Evolutionary conservation across 2,797 vertebrate genomes (phyloP).

Genomic region (Xenops minutus): DNA sequence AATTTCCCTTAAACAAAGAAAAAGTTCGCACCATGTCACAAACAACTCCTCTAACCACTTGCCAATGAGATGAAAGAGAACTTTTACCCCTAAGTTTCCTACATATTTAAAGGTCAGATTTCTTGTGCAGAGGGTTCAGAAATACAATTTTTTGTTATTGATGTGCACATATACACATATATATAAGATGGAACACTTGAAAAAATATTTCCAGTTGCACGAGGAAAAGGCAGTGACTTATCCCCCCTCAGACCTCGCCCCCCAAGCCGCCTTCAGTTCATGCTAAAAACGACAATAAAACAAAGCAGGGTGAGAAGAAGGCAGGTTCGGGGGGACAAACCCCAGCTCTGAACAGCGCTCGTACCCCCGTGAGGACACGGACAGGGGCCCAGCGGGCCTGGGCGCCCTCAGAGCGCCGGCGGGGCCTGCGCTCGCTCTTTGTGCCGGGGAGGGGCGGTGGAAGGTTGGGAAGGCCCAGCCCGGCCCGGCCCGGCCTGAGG

Average conservation of each 20-base stretch:
- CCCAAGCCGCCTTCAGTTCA: not conserved
- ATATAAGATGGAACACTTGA: not conserved
- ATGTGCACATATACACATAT: too few relatives aligned
- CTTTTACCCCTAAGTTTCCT: not conserved
- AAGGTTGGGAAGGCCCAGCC: too few relatives aligned
- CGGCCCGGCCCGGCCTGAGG: not conserved
- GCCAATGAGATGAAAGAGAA: not conserved
- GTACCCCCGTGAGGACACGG: too few relatives aligned
- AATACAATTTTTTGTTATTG: accelerated
- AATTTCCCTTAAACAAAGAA: not conserved
- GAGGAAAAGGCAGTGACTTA: not conserved
- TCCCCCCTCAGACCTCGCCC: too few relatives aligned
- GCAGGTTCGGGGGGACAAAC: not conserved
- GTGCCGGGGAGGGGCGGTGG: not conserved
- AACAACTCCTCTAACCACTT: not conserved
- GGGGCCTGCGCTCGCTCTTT: too few relatives aligned
- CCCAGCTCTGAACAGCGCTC: not conserved
- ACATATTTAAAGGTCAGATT: not conserved
- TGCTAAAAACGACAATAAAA: not conserved
- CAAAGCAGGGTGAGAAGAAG: not conserved
- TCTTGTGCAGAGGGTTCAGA: not conserved
- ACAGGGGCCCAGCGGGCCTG: not conserved
- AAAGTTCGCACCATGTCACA: not conserved
- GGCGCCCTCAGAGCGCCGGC: not conserved
- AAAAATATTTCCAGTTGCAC: not conserved